Evolutionary conservation across 2,113 vertebrate species (phyloP).

Genomic region (Climacteris rufus): DNA sequence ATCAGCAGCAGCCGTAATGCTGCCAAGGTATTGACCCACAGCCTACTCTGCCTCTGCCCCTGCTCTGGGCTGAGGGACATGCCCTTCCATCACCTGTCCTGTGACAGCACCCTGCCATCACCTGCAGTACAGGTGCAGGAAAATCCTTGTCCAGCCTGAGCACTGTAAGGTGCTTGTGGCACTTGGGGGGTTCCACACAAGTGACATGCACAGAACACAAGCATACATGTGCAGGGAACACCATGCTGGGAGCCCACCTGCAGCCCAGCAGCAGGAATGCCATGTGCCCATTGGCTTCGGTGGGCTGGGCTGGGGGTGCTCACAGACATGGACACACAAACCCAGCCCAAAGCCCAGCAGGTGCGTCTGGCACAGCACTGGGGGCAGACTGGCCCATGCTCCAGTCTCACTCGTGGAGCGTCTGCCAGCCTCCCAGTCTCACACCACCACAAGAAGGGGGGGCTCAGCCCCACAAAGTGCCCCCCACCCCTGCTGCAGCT

Average conservation of each 20-base stretch:
- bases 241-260: not conserved
- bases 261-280: not conserved
- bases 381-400: not conserved
- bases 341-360: not conserved
- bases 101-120: not conserved
- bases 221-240: rapidly evolving
- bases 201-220: not conserved
- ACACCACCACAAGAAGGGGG: rapidly evolving
- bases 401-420: rapidly evolving
- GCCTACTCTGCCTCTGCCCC: not conserved
- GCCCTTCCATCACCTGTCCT: not conserved
- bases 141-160: not conserved
- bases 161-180: not conserved
- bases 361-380: not conserved
- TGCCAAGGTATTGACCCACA: not conserved
- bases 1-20: not conserved
- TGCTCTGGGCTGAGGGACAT: rapidly evolving
- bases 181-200: not conserved
- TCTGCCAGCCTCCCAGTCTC: not conserved
- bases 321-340: rapidly evolving
- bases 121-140: not conserved
- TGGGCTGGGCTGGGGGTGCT: too few relatives aligned
- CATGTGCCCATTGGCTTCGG: rapidly evolving
- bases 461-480: rapidly evolving
- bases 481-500: rapidly evolving